Percentiles rank a stretch among this genome's conserved stretches.
Evolutionary conservation across 2,888 invertebrate genomes (phyloP).

Genomic region (Cynaeus angustus): DNA sequence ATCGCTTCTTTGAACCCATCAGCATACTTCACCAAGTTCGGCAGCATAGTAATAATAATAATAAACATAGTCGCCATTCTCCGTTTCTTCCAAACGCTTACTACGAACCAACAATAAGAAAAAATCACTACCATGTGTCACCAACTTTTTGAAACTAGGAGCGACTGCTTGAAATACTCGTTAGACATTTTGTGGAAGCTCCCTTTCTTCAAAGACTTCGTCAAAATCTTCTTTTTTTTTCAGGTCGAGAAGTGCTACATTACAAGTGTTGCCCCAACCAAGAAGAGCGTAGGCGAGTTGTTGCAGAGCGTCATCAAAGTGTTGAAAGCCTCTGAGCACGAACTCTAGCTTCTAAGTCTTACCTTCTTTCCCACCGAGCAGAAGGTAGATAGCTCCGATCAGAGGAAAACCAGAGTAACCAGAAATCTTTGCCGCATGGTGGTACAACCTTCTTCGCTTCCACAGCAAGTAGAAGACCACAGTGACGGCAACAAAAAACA

Average conservation of each 20-base stretch:
- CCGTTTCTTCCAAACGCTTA: background rate
- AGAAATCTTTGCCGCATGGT: background rate
- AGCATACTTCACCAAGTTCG: background rate
- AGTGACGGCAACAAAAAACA: too few species aligned
- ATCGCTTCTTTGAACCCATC: background rate
- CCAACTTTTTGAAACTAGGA: background rate
- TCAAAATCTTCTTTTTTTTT: background rate
- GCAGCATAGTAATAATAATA: background rate
- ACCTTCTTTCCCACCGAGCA: background rate
- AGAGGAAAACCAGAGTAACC: background rate
- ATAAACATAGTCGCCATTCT: background rate
- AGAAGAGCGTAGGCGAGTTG: background rate
- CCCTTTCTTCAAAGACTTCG: background rate
- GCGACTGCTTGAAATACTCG: background rate
- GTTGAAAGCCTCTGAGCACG: background rate
- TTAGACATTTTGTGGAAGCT: background rate
- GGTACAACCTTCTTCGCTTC: background rate
- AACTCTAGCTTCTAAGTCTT: background rate
- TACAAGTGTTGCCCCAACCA: slow-evolving; percentile 9
- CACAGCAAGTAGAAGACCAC: background rate
- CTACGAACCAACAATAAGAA: background rate
- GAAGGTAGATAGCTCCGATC: background rate
- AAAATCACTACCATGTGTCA: background rate
- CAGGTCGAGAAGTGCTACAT: background rate
- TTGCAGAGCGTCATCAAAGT: background rate